Evolutionary conservation across 2,113 vertebrate species (phyloP), one percentile per base, ranked within the genome.

Genomic region (Plestiodon gilberti): DNA sequence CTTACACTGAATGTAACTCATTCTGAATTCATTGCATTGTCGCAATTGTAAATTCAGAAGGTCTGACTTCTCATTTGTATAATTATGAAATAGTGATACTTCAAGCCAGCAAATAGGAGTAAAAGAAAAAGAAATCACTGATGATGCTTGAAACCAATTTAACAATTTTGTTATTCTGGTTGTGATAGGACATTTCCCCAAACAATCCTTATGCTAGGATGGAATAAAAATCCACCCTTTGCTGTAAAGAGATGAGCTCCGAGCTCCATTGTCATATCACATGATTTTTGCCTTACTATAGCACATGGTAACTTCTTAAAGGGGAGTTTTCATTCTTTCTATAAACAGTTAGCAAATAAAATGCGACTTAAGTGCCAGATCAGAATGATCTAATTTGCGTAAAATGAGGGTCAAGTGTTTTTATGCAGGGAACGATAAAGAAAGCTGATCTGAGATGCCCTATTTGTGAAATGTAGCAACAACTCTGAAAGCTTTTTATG

Each of bases 271-370:
- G 67, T 90, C 5, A 61, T 91, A 88, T 89, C 90, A 85, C 89
- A 78, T 94, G 93, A 94, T 93, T 95, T 93, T 96, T 97, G 96
- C 96, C 96, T 97, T 97, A 97, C 90, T 95, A 81, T 87, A 95
- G 95, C 92, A 93, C 93, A 94, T 69, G 76, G 85, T 84, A 76
- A 0, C 90, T 93, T 96, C 86, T 94, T 90, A 82, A 92, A 93
- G 89, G 94, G 79, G 61, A 85, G 83, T 61, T 90, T 91, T 67
- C 74, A 67, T 89, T 35, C 48, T 94, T 94, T 90, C 88, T 93
- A 91, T 89, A 85, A 87, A 87, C 61, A 67, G 91, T 93, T 83
- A 91, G 85, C 78, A 92, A 94, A 86, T 83, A 91, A 95, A 78
- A 40, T 83, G 92, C 69, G 94, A 95, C 91, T 91, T 78, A 96